Evolutionary conservation across 2,888 invertebrate genomes (phyloP).

Genomic region (Melinaea marsaeus): DNA sequence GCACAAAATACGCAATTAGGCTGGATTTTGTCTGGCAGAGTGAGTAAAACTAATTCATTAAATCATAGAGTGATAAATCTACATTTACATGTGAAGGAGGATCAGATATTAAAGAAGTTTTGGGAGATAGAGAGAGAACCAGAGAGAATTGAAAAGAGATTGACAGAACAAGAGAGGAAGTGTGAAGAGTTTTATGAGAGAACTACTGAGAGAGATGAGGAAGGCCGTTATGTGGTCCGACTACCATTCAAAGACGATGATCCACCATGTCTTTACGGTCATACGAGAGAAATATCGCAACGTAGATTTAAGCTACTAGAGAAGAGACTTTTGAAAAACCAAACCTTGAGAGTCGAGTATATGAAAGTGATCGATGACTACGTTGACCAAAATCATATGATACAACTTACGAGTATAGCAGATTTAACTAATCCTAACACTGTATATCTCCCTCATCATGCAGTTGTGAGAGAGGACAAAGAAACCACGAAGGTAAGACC

Average conservation of each 20-base stretch:
- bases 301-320: constrained; percentile 30
- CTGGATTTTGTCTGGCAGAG: neutral
- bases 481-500: constrained; percentile 30
- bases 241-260: constrained; percentile 30
- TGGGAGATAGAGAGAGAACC: constrained; percentile 25
- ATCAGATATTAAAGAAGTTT: constrained; percentile 17
- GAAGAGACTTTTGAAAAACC: constrained; percentile 25
- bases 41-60: too few species aligned
- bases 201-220: constrained; percentile 20
- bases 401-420: constrained; percentile 22
- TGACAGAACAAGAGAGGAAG: constrained; percentile 22
- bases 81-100: constrained; percentile 1
- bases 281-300: constrained; percentile 23
- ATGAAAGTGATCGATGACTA: constrained; percentile 30
- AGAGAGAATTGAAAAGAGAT: neutral
- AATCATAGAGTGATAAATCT: too few species aligned
- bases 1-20: constrained; percentile 11
- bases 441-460: constrained; percentile 33
- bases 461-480: constrained; percentile 26
- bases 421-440: constrained; percentile 21
- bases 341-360: constrained; percentile 30
- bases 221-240: constrained; percentile 25
- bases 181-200: constrained; percentile 30
- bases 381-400: constrained; percentile 29
- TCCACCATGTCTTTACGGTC: constrained; percentile 21